These are phyloP conservation scores for Mergus octosetaceus DNA, from an alignment of 2,797 vertebrate genomes.

Conservation along the genomic window DNA sequence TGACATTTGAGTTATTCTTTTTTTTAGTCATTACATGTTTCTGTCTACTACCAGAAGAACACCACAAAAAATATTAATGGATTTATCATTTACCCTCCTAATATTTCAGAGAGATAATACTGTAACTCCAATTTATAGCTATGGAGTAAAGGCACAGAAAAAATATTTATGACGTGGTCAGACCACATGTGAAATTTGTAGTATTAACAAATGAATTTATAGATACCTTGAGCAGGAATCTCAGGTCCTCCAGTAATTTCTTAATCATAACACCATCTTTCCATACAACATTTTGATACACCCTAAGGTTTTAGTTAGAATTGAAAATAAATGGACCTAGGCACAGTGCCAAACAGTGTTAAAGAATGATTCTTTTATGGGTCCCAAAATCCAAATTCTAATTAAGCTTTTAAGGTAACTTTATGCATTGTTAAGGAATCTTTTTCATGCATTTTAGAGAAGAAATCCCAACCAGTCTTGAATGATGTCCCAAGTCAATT, in stretches of 20 bases:
- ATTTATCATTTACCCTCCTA: background rate
- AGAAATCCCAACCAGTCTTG: background rate
- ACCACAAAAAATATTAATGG: background rate
- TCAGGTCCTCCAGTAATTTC: background rate
- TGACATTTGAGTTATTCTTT: background rate
- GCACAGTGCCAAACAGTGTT: background rate
- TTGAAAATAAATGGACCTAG: background rate
- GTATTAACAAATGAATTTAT: background rate
- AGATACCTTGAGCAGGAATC: background rate
- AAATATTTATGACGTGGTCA: background rate
- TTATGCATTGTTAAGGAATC: background rate
- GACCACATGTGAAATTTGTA: background rate
- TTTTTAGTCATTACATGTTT: background rate
- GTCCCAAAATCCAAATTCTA: background rate
- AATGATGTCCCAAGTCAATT: background rate
- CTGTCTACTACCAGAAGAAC: background rate
- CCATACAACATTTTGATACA: background rate
- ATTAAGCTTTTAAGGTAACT: background rate
- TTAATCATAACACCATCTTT: background rate
- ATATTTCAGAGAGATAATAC: background rate
- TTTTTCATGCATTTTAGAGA: background rate
- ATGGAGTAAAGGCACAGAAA: background rate
- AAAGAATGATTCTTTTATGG: background rate
- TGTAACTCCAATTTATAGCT: background rate
- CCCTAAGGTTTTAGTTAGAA: background rate